phyloP scores from a whole-genome alignment of 2,888 invertebrate genomes.

The Creontiades dilutus region DNA sequence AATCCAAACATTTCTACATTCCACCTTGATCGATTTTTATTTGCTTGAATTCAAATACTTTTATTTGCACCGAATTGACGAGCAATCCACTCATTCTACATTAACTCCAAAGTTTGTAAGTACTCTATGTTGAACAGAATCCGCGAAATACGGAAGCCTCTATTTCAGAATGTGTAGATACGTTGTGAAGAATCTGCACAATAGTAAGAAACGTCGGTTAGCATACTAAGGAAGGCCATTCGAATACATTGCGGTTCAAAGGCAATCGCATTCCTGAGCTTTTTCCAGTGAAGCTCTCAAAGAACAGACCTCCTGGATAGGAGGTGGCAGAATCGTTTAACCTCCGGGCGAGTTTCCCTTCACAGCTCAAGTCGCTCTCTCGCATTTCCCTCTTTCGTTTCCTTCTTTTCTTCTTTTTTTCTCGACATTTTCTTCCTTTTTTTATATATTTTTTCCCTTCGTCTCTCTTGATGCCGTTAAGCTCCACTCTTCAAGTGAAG shows the following conservation, averaged over 20 bases:
- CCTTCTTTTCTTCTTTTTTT: background rate
- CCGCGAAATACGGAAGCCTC: too few relatives aligned
- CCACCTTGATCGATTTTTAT: too few relatives aligned
- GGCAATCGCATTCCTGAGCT: slow-evolving; percentile 21
- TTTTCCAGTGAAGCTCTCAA: slow-evolving; percentile 25
- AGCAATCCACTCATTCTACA: too few relatives aligned
- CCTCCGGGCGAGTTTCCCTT: slow-evolving; percentile 3
- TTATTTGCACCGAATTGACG: too few relatives aligned
- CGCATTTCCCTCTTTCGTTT: slow-evolving; percentile 23
- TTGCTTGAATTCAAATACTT: too few relatives aligned
- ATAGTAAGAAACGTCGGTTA: background rate
- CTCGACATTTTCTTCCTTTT: slow-evolving; percentile 9
- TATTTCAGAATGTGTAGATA: background rate
- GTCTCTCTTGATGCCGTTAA: slow-evolving; percentile 15
- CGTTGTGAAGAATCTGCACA: background rate
- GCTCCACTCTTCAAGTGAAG: slow-evolving; percentile 31
- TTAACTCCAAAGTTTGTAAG: too few relatives aligned
- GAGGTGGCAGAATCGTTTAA: slow-evolving; percentile 39
- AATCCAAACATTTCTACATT: too few relatives aligned
- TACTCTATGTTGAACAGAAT: too few relatives aligned
- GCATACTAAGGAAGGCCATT: slow-evolving; percentile 14
- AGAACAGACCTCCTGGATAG: background rate
- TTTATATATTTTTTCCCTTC: slow-evolving; percentile 19
- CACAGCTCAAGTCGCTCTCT: slow-evolving; percentile 31
- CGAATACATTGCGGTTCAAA: slow-evolving; percentile 28